phyloP scores from a whole-genome alignment of 2,888 invertebrate species.

The Octonoba sinensis region DNA sequence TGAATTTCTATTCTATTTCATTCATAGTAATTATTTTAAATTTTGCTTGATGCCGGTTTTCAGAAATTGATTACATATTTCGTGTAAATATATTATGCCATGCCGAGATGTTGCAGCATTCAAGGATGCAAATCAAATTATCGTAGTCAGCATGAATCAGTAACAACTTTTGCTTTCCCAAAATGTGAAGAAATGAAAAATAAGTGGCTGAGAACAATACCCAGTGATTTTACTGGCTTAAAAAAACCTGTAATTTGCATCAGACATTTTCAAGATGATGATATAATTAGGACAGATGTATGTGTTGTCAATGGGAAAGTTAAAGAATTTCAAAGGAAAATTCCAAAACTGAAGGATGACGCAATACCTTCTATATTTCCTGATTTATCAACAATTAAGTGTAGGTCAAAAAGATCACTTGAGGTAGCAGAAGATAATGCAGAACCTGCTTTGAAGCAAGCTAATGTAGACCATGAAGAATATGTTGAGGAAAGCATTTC shows the following conservation, averaged over 20 bases:
- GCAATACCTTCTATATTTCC: not conserved
- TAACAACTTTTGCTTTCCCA: not conserved
- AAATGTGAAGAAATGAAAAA: not conserved
- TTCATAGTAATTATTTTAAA: too few species aligned
- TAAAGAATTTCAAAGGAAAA: slow-evolving; percentile 8
- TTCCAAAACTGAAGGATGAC: slow-evolving; percentile 1
- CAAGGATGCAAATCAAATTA: slow-evolving; percentile 9
- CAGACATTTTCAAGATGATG: not conserved
- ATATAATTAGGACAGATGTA: not conserved
- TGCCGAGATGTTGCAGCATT: not conserved
- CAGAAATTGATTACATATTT: too few species aligned
- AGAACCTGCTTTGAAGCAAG: not conserved
- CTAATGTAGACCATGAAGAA: not conserved
- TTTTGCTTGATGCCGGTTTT: too few species aligned
- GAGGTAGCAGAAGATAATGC: not conserved
- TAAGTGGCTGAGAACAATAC: not conserved
- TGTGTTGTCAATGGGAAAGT: not conserved
- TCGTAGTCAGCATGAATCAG: not conserved
- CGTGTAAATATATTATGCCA: not conserved
- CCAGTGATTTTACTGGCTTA: not conserved
- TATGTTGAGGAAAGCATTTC: not conserved
- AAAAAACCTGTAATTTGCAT: not conserved
- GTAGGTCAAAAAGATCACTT: not conserved
- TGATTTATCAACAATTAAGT: not conserved
- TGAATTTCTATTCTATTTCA: too few species aligned